A percentile compares a stretch with the other conserved stretches of the same genome.
Conservation (phyloP, 2,888 invertebrate species). For the Tortricodes alternella region DNA sequence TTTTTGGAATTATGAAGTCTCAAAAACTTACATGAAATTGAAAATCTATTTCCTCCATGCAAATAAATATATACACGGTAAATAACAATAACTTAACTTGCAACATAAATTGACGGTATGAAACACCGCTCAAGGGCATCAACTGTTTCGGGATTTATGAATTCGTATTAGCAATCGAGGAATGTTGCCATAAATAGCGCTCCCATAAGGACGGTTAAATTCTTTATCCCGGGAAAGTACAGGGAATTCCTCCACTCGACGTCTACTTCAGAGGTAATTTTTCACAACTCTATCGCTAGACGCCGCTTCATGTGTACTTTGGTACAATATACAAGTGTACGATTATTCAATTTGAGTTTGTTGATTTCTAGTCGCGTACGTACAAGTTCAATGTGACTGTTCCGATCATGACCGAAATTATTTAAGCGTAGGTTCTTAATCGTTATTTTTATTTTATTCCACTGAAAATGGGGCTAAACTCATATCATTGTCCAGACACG, state of each 20-base stretch:
- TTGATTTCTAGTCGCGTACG: too few species aligned
- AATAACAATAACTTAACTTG: background rate
- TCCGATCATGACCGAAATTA: too few species aligned
- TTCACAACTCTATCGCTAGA: conserved; percentile 55
- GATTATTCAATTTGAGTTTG: background rate
- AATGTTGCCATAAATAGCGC: conserved; percentile 58
- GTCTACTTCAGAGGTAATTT: conserved; percentile 68
- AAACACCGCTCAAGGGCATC: conserved; percentile 1
- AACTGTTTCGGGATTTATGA: conserved; percentile 27
- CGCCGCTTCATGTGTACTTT: conserved; percentile 35
- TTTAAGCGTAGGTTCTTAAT: too few species aligned
- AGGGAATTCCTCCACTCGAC: conserved; percentile 57
- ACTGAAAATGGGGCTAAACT: too few species aligned
- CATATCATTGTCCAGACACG: too few species aligned
- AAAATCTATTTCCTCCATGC: background rate
- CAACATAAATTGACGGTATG: background rate
- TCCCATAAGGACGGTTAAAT: conserved; percentile 63
- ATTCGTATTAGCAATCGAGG: conserved; percentile 40
- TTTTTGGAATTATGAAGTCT: too few species aligned
- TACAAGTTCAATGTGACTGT: too few species aligned
- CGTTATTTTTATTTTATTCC: too few species aligned
- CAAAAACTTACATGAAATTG: too few species aligned
- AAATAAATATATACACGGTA: background rate
- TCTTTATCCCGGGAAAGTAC: conserved; percentile 55
- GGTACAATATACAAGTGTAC: conserved; percentile 39